Percentiles rank a stretch among this genome's conserved stretches.
Conservation (phyloP, 2,888 invertebrate genomes). For the Ellobium chinense region DNA sequence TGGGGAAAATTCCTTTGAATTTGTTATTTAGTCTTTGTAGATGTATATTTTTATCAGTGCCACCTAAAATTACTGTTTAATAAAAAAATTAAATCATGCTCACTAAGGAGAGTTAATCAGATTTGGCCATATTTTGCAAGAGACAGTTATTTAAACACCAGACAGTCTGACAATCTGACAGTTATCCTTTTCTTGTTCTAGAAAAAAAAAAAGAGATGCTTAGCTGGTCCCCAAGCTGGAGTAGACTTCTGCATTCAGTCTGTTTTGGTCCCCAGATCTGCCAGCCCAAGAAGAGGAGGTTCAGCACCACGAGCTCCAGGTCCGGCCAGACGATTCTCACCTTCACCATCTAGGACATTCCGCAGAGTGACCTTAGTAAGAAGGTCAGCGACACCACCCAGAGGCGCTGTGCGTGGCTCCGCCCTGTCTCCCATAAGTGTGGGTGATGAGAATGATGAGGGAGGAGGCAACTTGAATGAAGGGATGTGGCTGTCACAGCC, state of each 20-base stretch:
- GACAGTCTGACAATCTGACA: no score
- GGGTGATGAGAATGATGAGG: constrained; percentile 1
- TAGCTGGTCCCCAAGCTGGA: no score
- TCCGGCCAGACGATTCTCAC: background rate
- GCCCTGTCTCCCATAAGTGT: constrained; percentile 14
- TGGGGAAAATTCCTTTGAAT: no score
- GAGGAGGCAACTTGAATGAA: background rate
- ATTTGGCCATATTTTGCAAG: no score
- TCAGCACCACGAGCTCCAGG: background rate
- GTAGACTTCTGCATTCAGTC: no score
- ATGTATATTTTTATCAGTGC: no score
- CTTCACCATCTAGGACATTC: background rate
- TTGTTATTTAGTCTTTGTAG: no score
- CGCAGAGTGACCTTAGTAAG: background rate
- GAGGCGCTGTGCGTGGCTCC: background rate
- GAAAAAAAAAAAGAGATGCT: no score
- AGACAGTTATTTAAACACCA: no score
- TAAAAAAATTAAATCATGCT: background rate
- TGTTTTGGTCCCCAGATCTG: background rate
- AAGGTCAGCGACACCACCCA: background rate
- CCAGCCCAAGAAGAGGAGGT: background rate
- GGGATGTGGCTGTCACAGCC: constrained; percentile 22
- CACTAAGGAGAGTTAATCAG: background rate
- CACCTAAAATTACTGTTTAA: no score
- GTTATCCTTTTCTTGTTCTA: background rate